phyloP scores from a whole-genome alignment of 2,888 invertebrate genomes.

The Drosophila merina region DNA sequence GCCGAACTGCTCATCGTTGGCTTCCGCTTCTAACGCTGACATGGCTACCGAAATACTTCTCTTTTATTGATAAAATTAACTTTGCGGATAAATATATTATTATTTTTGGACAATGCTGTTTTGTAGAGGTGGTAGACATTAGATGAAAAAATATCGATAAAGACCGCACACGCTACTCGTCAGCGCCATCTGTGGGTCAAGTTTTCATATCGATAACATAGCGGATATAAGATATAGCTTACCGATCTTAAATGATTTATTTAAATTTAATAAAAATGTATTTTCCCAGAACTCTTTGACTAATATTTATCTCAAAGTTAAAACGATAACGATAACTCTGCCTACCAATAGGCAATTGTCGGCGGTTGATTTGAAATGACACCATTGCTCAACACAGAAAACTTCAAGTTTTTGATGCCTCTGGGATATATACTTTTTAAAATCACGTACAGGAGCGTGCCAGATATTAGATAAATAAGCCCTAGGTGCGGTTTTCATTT shows the following conservation, averaged over 20 bases:
- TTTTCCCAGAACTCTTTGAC: no score
- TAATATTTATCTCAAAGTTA: no score
- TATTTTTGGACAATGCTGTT: conserved; percentile 9
- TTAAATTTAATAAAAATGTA: no score
- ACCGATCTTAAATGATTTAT: no score
- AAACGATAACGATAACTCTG: no score
- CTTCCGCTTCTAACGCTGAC: conserved; percentile 80
- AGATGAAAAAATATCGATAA: conserved; percentile 1
- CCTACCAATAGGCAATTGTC: no score
- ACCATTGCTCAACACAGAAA: neutral
- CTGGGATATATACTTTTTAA: neutral
- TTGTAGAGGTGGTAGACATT: conserved; percentile 3
- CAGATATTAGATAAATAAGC: neutral
- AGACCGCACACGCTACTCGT: neutral
- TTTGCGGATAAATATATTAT: conserved; percentile 21
- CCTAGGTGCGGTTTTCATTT: conserved; percentile 10
- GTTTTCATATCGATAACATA: no score
- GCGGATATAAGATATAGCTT: no score
- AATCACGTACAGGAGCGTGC: neutral
- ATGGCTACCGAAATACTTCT: conserved; percentile 52
- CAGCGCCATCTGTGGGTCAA: no score
- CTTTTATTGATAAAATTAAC: conserved; percentile 14
- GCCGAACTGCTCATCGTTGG: conserved; percentile 54
- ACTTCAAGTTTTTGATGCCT: neutral
- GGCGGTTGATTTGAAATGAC: neutral